Conservation (phyloP, 1,140 invertebrate genomes). For the Colletes latitarsis region DNA sequence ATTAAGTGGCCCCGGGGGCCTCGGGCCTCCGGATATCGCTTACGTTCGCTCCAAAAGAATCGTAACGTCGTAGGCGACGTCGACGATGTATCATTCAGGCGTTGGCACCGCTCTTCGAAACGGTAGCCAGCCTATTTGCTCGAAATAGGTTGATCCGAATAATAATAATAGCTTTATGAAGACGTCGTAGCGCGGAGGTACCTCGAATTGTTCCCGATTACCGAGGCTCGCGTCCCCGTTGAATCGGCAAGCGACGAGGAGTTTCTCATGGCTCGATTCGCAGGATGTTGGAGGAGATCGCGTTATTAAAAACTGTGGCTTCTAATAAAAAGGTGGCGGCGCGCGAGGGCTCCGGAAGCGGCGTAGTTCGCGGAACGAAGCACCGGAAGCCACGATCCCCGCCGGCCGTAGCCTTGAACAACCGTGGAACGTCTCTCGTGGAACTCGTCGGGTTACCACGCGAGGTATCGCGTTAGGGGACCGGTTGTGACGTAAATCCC, state of each 20-base stretch:
- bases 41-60: background rate
- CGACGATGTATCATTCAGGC: background rate
- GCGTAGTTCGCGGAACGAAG: slow-evolving; percentile 37
- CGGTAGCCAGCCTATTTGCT: background rate
- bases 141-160: background rate
- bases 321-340: slow-evolving; percentile 26
- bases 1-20: background rate
- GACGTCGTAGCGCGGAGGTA: too few relatives aligned
- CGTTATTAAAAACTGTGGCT: slow-evolving; percentile 1
- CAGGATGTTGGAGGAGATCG: too few relatives aligned
- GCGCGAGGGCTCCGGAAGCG: slow-evolving; percentile 35
- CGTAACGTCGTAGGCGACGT: background rate
- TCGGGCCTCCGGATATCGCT: background rate
- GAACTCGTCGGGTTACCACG: slow-evolving; percentile 51
- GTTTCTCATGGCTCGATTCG: background rate
- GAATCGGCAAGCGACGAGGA: background rate
- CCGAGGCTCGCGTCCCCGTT: too few relatives aligned
- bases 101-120: background rate
- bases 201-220: too few relatives aligned
- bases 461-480: slow-evolving; percentile 17
- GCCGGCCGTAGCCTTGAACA: slow-evolving; percentile 21
- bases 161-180: too few relatives aligned
- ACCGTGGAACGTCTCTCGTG: slow-evolving; percentile 30
- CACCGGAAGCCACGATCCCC: slow-evolving; percentile 53
- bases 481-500: slow-evolving; percentile 70